These are phyloP conservation scores for Craterocephalus amniculus DNA, from an alignment of 2,797 vertebrate species.

Conservation along the genomic window DNA sequence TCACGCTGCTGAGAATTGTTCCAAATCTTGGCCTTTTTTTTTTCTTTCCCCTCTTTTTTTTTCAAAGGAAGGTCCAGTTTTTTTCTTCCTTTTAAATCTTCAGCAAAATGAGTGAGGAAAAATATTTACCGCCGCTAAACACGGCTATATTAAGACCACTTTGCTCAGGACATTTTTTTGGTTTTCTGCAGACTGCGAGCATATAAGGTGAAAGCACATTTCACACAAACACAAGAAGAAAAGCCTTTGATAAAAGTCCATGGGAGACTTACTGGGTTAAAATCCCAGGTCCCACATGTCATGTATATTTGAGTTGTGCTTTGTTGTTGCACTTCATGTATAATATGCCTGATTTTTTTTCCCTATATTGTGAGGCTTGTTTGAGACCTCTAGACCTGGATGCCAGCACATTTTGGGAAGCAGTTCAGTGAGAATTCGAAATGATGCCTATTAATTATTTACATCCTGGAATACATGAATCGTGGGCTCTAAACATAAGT, in stretches of 20 bases:
- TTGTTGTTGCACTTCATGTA: conserved; percentile 78
- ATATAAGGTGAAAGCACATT: conserved; percentile 50
- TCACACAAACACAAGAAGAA: conserved; percentile 37
- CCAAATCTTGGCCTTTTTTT: conserved; percentile 64
- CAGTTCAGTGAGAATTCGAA: conserved; percentile 83
- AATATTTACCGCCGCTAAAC: conserved; percentile 74
- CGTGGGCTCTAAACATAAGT: conserved; percentile 71
- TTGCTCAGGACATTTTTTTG: conserved; percentile 44
- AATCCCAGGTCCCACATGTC: conserved; percentile 67
- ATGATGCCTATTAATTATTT: conserved; percentile 81
- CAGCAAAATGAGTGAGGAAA: conserved; percentile 68
- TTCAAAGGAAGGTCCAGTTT: conserved; percentile 56
- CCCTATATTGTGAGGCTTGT: conserved; percentile 74
- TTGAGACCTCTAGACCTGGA: conserved; percentile 79
- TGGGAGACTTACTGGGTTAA: conserved; percentile 51
- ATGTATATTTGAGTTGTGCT: conserved; percentile 79
- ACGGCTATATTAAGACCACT: conserved; percentile 68
- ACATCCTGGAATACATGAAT: conserved; percentile 80
- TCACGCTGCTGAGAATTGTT: conserved; percentile 79
- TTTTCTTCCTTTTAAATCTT: conserved; percentile 67
- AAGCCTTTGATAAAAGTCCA: conserved; percentile 60
- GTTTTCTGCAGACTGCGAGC: conserved; percentile 44
- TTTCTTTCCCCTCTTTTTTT: conserved; percentile 42
- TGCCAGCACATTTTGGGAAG: conserved; percentile 83
- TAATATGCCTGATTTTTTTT: conserved; percentile 73